Conservation (phyloP, 2,113 vertebrate species). For the Heptranchias perlo region DNA sequence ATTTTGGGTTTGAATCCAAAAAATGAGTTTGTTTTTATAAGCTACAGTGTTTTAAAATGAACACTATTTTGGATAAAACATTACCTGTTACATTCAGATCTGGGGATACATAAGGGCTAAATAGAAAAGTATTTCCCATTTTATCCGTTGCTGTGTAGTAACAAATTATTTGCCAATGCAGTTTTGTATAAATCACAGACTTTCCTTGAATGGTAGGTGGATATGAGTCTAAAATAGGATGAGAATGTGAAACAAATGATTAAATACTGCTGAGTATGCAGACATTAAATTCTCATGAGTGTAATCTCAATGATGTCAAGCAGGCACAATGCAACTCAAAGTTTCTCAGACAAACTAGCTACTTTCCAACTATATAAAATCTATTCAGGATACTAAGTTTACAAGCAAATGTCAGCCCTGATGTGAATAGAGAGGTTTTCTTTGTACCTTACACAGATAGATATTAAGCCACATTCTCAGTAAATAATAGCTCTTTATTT, state of each 20-base stretch:
- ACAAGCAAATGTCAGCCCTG: neutral
- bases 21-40: neutral
- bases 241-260: neutral
- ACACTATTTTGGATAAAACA: neutral
- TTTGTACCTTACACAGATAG: neutral
- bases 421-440: neutral
- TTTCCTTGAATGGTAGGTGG: neutral
- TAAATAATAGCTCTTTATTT: neutral
- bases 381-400: neutral
- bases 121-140: neutral
- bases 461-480: neutral
- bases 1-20: neutral
- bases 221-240: neutral
- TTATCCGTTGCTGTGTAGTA: neutral
- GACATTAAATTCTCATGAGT: neutral
- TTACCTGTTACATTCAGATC: slow-evolving; percentile 29
- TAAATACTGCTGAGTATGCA: neutral
- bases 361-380: neutral
- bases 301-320: neutral
- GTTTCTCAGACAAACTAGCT: neutral
- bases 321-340: neutral
- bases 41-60: neutral
- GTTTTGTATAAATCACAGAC: neutral
- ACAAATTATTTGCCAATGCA: neutral
- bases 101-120: neutral